These are phyloP conservation scores for Anolis apletophallus DNA, from an alignment of 2,797 vertebrate genomes.

Conservation along the genomic window DNA sequence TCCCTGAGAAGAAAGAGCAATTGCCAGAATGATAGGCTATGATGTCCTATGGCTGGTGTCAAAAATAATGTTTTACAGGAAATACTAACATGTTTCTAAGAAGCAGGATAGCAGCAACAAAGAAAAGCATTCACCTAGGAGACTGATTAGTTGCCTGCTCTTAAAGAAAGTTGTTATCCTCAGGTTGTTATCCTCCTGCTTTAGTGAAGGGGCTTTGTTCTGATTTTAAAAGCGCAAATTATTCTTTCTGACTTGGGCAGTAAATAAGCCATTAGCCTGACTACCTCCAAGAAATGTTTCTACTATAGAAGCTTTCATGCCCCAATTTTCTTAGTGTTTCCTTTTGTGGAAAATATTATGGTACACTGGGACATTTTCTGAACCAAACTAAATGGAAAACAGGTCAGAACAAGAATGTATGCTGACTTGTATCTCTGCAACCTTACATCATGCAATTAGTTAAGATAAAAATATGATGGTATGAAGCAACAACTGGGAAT, in stretches of 20 bases:
- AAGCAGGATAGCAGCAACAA: background rate
- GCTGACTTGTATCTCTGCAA: conserved; percentile 11
- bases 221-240: conserved; percentile 61
- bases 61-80: background rate
- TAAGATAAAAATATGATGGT: background rate
- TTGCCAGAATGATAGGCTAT: background rate
- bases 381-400: conserved; percentile 49
- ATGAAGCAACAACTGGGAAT: no score
- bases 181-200: conserved; percentile 15
- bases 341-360: conserved; percentile 53
- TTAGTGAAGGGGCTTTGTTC: conserved; percentile 57
- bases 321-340: conserved; percentile 54
- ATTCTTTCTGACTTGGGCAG: conserved; percentile 56
- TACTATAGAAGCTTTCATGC: conserved; percentile 47
- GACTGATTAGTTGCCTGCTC: conserved; percentile 39
- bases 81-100: fast-evolving
- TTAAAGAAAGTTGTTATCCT: conserved; percentile 56
- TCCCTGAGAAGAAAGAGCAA: background rate
- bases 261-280: conserved; percentile 57
- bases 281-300: conserved; percentile 49
- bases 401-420: conserved; percentile 30
- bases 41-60: background rate
- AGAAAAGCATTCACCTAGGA: conserved; percentile 23
- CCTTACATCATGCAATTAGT: background rate
- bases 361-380: conserved; percentile 46